Base-by-base conservation (phyloP, 2,888 invertebrate genomes). In the Eilema caniola region DNA sequence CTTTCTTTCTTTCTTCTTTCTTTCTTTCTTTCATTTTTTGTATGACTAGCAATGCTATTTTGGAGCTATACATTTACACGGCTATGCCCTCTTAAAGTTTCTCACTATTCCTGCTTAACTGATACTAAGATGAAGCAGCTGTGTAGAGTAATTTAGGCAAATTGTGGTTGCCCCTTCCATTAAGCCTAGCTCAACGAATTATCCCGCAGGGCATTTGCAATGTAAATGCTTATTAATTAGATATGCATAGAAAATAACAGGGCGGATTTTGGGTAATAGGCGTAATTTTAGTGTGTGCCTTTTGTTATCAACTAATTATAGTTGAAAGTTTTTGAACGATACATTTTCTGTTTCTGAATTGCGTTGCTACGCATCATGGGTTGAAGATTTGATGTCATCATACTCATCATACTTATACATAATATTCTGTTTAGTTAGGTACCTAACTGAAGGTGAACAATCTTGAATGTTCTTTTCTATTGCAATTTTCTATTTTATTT, bases 211-310 rank as follows among this genome's bases (percentile, higher is more conserved):
- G 84, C 88, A 92, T 92, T 92, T 89, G 92, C 91, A 92, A 85
- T 92, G 88, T 91, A 90, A 89, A 92, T 92, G 80, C 67, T 80
- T 79, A 87, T 87, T 90, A 92, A 92, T 92, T 91, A 90, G 86
- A 85, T 92, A 92, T 91, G 90, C 91, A 91, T 91, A 88, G 90
- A 90, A 89, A 90, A 89, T 90, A 89, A 89, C 86, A 84, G 84
- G 78, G 78, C 78, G 66, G 71, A 74, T 74, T 72, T 70, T 74
- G 11, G 31, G 68, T 72, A 75, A 74, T 83, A 81, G 70, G 75
- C 72, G 77, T 85, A 85, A 86, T 79, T 71, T 73, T 47, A 81
- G 82, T 85, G 82, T 86, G 82, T 85, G 86, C 78, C 75, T 76
- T 76, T 78, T 71, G 73, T 72, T 72, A 69, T 67, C 57, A 69